These are phyloP conservation scores for Dorcus parallelipipedus DNA, from an alignment of 2,888 invertebrate genomes.

Conservation along the genomic window DNA sequence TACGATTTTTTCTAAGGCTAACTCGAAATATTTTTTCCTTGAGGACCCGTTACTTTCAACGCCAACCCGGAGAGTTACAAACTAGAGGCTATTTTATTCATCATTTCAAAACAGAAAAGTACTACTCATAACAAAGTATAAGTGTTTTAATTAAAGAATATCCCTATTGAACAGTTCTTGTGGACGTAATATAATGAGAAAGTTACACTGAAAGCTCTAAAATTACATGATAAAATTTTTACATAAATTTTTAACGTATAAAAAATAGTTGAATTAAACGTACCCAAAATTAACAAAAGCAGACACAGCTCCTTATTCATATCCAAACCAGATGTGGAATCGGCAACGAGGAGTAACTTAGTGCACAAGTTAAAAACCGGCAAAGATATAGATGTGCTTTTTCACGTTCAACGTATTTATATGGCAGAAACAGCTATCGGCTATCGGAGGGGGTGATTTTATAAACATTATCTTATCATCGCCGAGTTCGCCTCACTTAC, in stretches of 20 bases:
- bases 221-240: too few relatives aligned
- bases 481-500: conserved; percentile 21
- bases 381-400: neutral
- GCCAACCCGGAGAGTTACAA: too few relatives aligned
- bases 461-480: conserved; percentile 34
- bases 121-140: too few relatives aligned
- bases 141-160: too few relatives aligned
- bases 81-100: too few relatives aligned
- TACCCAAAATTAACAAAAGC: conserved; percentile 28
- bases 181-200: too few relatives aligned
- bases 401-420: neutral
- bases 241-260: neutral
- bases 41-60: too few relatives aligned
- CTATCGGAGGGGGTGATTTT: conserved; percentile 26
- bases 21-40: too few relatives aligned
- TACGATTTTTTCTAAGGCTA: too few relatives aligned
- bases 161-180: too few relatives aligned
- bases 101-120: too few relatives aligned
- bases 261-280: conserved; percentile 5
- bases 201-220: too few relatives aligned
- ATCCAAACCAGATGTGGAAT: conserved; percentile 2
- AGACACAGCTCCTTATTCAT: conserved; percentile 28
- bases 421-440: conserved; percentile 8
- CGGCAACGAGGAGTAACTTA: neutral
- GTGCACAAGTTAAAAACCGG: conserved; percentile 2